Conservation (phyloP, 2,797 vertebrate species). For the Callimico goeldii region DNA sequence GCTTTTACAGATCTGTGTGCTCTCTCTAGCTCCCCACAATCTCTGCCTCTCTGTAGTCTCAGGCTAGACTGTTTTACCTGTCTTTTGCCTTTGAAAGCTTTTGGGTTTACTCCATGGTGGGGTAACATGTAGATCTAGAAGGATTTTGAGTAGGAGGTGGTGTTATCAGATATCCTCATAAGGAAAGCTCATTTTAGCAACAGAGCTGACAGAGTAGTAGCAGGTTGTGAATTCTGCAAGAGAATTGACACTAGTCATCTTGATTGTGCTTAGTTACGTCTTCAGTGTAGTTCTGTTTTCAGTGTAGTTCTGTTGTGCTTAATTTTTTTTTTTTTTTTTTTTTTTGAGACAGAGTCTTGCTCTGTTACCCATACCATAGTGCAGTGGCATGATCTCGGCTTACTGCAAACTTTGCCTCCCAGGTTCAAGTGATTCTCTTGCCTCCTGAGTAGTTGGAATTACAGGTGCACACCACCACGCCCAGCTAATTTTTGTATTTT, state of each 20-base stretch:
- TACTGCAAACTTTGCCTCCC: background rate
- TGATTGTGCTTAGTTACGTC: background rate
- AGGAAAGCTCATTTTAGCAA: background rate
- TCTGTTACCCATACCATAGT: background rate
- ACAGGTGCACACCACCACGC: background rate
- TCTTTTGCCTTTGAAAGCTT: background rate
- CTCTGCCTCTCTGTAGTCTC: background rate
- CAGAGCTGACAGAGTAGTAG: background rate
- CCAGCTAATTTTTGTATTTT: background rate
- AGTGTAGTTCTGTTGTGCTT: background rate
- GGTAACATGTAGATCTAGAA: background rate
- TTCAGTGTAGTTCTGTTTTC: background rate
- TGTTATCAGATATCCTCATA: background rate
- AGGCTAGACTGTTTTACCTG: background rate
- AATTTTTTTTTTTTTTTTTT: background rate
- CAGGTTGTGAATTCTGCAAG: background rate
- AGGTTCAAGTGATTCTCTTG: background rate
- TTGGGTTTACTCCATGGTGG: background rate
- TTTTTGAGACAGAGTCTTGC: background rate
- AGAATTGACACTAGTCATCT: background rate
- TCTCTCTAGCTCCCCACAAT: background rate
- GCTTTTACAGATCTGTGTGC: rapidly evolving
- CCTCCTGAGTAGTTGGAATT: background rate
- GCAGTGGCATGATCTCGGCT: background rate
- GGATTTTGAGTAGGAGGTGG: background rate